A percentile compares a stretch with the other conserved stretches of the same genome.
Conservation (phyloP, 2,888 invertebrate genomes). For the Perizoma affinitatum region DNA sequence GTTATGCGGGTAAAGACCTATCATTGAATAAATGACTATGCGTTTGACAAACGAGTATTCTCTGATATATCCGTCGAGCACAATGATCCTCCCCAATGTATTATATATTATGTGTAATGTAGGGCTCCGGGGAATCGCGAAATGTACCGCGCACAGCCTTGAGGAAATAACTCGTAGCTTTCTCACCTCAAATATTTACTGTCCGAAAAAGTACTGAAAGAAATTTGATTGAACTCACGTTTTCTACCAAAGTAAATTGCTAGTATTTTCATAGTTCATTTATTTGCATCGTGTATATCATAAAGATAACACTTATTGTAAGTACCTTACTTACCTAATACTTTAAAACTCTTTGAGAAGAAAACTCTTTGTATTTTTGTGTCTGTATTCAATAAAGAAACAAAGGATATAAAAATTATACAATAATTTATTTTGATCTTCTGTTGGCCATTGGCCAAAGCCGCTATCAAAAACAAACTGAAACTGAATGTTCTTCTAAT, state of each 20-base stretch:
- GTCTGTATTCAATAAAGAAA: no score
- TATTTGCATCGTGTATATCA: not conserved
- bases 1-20: conserved; percentile 43
- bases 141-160: conserved; percentile 63
- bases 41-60: conserved; percentile 83
- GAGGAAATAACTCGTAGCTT: conserved; percentile 59
- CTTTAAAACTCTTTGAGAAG: no score
- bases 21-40: conserved; percentile 81
- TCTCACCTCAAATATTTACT: conserved; percentile 41
- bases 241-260: conserved; percentile 13
- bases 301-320: no score
- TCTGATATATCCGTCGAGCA: conserved; percentile 77
- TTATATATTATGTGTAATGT: conserved; percentile 69
- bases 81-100: conserved; percentile 80
- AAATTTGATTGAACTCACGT: conserved; percentile 30
- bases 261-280: conserved; percentile 1
- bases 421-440: no score
- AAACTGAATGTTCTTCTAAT: no score
- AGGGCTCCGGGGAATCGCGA: conserved; percentile 68
- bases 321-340: no score
- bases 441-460: no score
- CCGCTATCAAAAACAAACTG: no score
- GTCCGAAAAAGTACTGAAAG: conserved; percentile 36
- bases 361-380: no score
- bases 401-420: no score